Evolutionary conservation across 2,888 invertebrate genomes (phyloP), one percentile per base, ranked within the genome.

Genomic region (Chymomyza caudatula): DNA sequence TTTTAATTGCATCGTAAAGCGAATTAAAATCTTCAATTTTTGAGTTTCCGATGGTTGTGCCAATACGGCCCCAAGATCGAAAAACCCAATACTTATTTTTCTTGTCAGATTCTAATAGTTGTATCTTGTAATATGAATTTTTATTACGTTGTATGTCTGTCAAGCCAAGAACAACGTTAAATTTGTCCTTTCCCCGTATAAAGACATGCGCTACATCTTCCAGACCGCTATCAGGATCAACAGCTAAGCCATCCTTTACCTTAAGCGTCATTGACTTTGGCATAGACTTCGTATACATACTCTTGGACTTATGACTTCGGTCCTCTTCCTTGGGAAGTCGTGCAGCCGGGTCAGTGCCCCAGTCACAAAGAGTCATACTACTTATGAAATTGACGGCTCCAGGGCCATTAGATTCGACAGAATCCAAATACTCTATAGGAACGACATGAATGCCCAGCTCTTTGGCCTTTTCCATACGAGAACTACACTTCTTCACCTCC

Each of bases 51-150:
- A 98, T 96, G 0, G 94, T 95, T 0, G 99, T 99, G 3, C 99
- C 98, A 76, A 98, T 97, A 65, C 99, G 93, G 11, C 99, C 99
- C 99, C 99, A 99, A 0, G 97, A 93, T 15, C 97, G 93, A 91
- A 96, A 98, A 23, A 98, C 87, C 94, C 94, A 96, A 90, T 92
- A 95, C 92, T 90, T 92, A 11, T 92, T 91, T 19, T 89, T 90
- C 0, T 87, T 90, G 87, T 98, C 97, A 3, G 94, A 91, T 88
- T 97, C 93, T 59, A 99, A 91, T 55, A 98, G 90, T 89, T 99
- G 99, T 59, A 99, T 82, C 88, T 98, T 99, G 91, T 99, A 99
- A 90, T 92, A 99, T 2, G 97, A 97, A 91, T 99, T 99, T 88
- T 95, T 96, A 76, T 96, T 95, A 1, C 92, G 92, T 73, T 96